Evolutionary conservation across 2,113 vertebrate species (phyloP), one percentile per base, ranked within the genome.

Genomic region (Ceyx cyanopectus): DNA sequence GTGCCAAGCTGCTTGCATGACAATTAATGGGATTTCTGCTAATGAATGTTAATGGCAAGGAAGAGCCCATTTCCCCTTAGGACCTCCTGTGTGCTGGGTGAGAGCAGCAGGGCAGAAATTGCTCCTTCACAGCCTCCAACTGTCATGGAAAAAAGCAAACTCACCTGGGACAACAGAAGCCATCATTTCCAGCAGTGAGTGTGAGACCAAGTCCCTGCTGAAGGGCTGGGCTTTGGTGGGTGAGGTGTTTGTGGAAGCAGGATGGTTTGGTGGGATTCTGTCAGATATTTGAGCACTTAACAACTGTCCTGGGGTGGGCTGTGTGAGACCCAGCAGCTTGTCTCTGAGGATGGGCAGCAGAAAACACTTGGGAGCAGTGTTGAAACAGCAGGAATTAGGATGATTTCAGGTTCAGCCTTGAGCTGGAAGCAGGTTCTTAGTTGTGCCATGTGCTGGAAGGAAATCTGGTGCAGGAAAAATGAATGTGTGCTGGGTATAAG

Each of bases 21-120:
- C 81, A 87, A 86, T 37, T 37, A 37, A 37, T 37, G 37, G 37
- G 37, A 37, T 37, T 37, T 37, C 37, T 37, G 54, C 53, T 40
- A 24, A 9, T 0, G 9, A 34, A 22, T 19, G 53, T 46, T 57
- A 65, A 73, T 37, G 65, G 90, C 7, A 45, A 15, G 15, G 80
- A 85, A 80, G 80, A 51, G 74, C 58, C 66, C 86, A 89, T 93
- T 95, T 96, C 94, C 90, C 40, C 53, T 88, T 34, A 11, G 61
- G 2, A 61, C 32, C 4, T 0, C 15, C 37, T 41, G 15, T 56
- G n/a, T 19, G 40, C 0, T 6, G 43, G 83, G 34, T 40, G 67
- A 48, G 79, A 89, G 76, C 40, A 19, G 27, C 45, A 2, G 29
- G 7, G 69, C 70, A 50, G 76, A n/a, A 81, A 15, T 1, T 20